Evolutionary conservation across 2,888 invertebrate genomes (phyloP).

Genomic region (Hydrotaea diabolus): DNA sequence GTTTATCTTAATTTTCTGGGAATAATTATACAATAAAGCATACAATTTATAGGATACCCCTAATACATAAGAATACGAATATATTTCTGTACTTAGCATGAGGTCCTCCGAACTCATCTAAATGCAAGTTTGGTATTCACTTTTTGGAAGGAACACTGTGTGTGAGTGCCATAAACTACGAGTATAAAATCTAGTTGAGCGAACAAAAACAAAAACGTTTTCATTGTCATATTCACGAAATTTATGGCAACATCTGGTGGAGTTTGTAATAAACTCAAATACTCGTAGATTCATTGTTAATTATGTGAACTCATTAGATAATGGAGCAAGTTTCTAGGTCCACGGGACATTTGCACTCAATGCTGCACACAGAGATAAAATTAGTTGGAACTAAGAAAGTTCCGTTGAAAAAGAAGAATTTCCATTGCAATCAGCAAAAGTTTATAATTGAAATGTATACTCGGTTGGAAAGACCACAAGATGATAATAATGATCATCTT

Average conservation of each 20-base stretch:
- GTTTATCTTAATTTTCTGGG: too few species aligned
- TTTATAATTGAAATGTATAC: too few species aligned
- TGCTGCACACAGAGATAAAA: too few species aligned
- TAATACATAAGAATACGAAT: not conserved
- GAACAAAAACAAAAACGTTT: not conserved
- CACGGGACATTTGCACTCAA: too few species aligned
- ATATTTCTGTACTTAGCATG: too few species aligned
- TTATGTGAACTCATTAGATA: not conserved
- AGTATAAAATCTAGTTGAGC: not conserved
- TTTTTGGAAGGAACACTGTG: not conserved
- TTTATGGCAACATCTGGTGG: not conserved
- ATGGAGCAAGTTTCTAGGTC: not conserved
- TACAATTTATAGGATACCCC: not conserved
- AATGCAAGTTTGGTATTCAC: not conserved
- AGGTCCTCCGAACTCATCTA: not conserved
- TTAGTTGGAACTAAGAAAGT: too few species aligned
- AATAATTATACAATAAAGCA: too few species aligned
- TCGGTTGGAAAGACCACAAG: too few species aligned
- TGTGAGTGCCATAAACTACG: not conserved
- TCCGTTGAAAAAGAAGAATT: too few species aligned
- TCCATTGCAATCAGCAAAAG: too few species aligned
- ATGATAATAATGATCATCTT: too few species aligned
- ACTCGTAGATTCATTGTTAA: not conserved
- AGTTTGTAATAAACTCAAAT: not conserved
- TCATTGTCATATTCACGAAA: conserved; percentile 3